Conservation (phyloP, 2,888 invertebrate species). For the Agrotis exclamationis region DNA sequence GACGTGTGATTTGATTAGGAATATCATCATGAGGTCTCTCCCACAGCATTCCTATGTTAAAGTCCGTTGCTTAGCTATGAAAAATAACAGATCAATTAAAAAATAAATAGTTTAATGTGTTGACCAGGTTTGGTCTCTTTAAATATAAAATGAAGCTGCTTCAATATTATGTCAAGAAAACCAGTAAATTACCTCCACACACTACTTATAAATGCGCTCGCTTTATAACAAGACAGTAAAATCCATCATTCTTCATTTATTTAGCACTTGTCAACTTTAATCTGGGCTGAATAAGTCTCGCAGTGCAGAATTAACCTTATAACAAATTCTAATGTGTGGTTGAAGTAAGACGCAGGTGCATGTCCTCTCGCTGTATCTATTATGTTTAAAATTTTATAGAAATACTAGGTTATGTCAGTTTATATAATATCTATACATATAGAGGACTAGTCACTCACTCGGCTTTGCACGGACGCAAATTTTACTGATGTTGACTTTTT, state of each 20-base stretch:
- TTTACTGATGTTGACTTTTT: no score
- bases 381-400: conserved; percentile 44
- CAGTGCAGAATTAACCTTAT: conserved; percentile 54
- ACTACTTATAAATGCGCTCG: conserved; percentile 17
- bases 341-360: conserved; percentile 52
- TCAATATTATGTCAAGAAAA: conserved; percentile 4
- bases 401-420: conserved; percentile 47
- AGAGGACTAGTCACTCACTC: no score
- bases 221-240: conserved; percentile 8
- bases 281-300: conserved; percentile 32
- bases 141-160: not conserved
- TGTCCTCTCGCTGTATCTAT: conserved; percentile 50
- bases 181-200: not conserved
- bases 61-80: no score
- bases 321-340: conserved; percentile 30
- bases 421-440: no score
- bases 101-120: no score
- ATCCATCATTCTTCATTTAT: conserved; percentile 29
- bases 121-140: not conserved
- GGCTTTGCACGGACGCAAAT: no score
- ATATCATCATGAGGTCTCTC: no score
- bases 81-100: no score
- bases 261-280: conserved; percentile 18
- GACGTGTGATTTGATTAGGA: no score
- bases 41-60: no score